These are phyloP conservation scores for Microplitis mediator DNA, from an alignment of 1,140 invertebrate species.

Conservation along the genomic window DNA sequence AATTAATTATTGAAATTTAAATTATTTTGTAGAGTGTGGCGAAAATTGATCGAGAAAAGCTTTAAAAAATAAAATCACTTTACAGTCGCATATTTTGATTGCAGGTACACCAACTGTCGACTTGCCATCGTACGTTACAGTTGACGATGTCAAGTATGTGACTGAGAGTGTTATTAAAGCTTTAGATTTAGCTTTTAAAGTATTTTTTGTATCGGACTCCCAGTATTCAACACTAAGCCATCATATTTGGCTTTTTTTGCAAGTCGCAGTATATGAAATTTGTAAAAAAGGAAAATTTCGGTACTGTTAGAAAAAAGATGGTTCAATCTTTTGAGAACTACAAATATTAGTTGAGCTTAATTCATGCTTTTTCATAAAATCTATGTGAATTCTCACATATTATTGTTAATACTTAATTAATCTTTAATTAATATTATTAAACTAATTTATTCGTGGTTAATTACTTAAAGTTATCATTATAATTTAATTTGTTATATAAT, in stretches of 20 bases:
- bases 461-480: no score
- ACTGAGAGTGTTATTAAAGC: background rate
- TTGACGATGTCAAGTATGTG: background rate
- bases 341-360: background rate
- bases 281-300: background rate
- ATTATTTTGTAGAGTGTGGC: background rate
- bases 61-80: background rate
- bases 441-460: no score
- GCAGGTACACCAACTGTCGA: background rate
- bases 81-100: background rate
- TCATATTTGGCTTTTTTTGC: slow-evolving; percentile 3
- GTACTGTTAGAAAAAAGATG: background rate
- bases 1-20: background rate
- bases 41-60: background rate
- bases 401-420: background rate
- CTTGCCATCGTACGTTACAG: background rate
- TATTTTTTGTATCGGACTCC: background rate
- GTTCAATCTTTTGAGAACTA: background rate
- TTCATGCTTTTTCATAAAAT: background rate
- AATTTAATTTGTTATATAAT: no score
- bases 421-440: no score
- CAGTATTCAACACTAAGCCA: background rate
- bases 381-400: background rate
- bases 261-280: background rate
- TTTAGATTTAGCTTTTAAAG: background rate